Evolutionary conservation across 2,888 invertebrate genomes (phyloP), one percentile per base, ranked within the genome.

Genomic region (Andrena haemorrhoa): DNA sequence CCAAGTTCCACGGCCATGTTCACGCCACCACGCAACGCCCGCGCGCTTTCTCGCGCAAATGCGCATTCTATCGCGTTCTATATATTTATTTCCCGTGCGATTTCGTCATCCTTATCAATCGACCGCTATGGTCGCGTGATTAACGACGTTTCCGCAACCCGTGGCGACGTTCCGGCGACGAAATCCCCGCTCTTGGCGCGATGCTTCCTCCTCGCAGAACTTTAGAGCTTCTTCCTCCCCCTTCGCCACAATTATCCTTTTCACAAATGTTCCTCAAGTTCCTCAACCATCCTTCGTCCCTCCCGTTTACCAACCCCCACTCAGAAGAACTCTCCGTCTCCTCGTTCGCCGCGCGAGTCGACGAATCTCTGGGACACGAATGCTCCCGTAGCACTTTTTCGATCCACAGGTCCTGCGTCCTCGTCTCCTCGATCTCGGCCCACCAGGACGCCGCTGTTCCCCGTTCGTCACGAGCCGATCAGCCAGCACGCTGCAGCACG

Each of bases 61-160:
- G 47, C 16, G 16, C 69, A 74, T 77, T 33, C 53, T 73, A 70
- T 73, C 83, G 73, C 41, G 41, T 41, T 41, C 16, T 41, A 41
- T 41, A 41, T 41, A 41, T 41, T 79, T 84, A 76, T 74, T 76
- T 75, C 66, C 49, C 66, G 69, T 20, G 60, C 41, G 16, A 41
- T 75, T 63, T 63, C 69, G 69, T 79, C 75, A 75, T 76, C 29
- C 64, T 84, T 84, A 84, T 84, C 84, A 68, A 68, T 71, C 71
- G 71, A 49, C 79, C 79, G 66, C 63, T 47, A 51, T 16, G 72
- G 10, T 29, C 68, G 72, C 53, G 29, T 47, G 77, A 31, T 51
- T n/a, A 53, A 26, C 65, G 35, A 58, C 26, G 33, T 65, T 47
- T 61, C 65, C 60, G 63, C 20, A 5, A 26, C 23, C 29, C 47